These are phyloP conservation scores for Drosophila limbata DNA, from an alignment of 2,888 invertebrate species.

Conservation along the genomic window DNA sequence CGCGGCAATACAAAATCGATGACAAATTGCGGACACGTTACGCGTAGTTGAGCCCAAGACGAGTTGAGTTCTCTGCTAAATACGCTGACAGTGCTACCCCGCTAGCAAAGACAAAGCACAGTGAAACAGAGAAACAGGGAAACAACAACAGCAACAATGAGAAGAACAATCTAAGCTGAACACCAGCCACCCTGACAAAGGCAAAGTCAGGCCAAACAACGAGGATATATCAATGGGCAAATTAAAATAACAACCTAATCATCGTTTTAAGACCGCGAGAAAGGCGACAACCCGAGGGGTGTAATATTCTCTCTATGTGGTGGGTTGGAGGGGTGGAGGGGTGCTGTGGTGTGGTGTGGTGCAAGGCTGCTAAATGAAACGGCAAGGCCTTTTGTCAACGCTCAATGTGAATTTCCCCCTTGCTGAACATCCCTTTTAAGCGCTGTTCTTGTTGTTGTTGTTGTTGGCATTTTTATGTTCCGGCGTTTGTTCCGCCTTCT, in stretches of 20 bases:
- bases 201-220: slow-evolving; percentile 69
- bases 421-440: slow-evolving; percentile 65
- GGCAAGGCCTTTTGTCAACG: slow-evolving; percentile 80
- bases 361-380: slow-evolving; percentile 80
- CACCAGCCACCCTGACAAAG: slow-evolving; percentile 74
- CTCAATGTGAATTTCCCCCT: slow-evolving; percentile 34
- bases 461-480: slow-evolving; percentile 82
- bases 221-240: slow-evolving; percentile 85
- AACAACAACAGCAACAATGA: slow-evolving; percentile 28
- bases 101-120: slow-evolving; percentile 52
- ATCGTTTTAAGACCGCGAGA: slow-evolving; percentile 85
- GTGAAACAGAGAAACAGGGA: slow-evolving; percentile 24
- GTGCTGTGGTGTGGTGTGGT: slow-evolving; percentile 30
- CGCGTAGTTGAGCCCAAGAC: slow-evolving; percentile 84
- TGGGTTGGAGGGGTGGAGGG: slow-evolving; percentile 24
- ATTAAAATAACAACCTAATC: slow-evolving; percentile 86
- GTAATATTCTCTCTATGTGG: slow-evolving; percentile 16
- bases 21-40: slow-evolving; percentile 86
- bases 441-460: slow-evolving; percentile 13
- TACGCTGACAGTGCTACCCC: slow-evolving; percentile 79
- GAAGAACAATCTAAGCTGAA: slow-evolving; percentile 39
- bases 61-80: slow-evolving; percentile 74
- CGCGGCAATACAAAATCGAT: slow-evolving; percentile 84
- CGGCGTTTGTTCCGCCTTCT: slow-evolving; percentile 85
- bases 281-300: slow-evolving; percentile 72